Evolutionary conservation across 2,888 invertebrate genomes (phyloP), one percentile per base, ranked within the genome.

Genomic region (Phaedon cochleariae): DNA sequence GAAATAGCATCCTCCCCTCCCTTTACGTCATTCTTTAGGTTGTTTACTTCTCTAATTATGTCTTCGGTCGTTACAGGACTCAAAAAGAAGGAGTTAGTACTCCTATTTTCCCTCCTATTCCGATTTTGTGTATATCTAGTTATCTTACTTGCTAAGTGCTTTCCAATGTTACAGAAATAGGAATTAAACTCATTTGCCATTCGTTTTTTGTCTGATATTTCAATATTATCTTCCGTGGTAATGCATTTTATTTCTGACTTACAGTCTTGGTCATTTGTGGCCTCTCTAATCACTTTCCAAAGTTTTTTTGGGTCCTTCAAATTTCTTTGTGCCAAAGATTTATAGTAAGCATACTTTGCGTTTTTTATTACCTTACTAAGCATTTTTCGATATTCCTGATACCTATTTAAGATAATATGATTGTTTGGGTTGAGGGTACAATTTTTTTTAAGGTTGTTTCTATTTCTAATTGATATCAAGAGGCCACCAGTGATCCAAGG

Each of bases 1-100:
- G 37, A 5, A 34, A 37, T 55, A 37, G 21, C 34, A 55, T 55
- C 55, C 18, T 37, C 37, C 55, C 48, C 48, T 48, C 9, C 51
- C 20, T 51, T 51, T 21, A 22, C 20, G 21, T 9, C 20, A 22
- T 3, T 51, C 51, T 51, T 22, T 51, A 26, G 17, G n/a, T 37
- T 20, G n/a, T 34, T 45, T n/a, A 26, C 5, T 26, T 3, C 53
- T 29, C 20, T 9, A 20, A 53, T 15, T 12, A 57, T 26, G 7
- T 26, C 26, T 26, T 7, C 26, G 7, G 7, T 26, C 7, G 20
- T 18, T 1, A 41, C 17, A 2, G n/a, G 41, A 10, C 17, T 41
- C 17, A 41, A 17, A 41, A 41, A 17, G n/a, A 41, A 41, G 3
- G 41, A 41, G 41, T 41, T 41, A 41, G 9, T 41, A 15, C 17